These are phyloP conservation scores for Neosalanx taihuensis DNA, from an alignment of 2,797 vertebrate species.

Conservation along the genomic window DNA sequence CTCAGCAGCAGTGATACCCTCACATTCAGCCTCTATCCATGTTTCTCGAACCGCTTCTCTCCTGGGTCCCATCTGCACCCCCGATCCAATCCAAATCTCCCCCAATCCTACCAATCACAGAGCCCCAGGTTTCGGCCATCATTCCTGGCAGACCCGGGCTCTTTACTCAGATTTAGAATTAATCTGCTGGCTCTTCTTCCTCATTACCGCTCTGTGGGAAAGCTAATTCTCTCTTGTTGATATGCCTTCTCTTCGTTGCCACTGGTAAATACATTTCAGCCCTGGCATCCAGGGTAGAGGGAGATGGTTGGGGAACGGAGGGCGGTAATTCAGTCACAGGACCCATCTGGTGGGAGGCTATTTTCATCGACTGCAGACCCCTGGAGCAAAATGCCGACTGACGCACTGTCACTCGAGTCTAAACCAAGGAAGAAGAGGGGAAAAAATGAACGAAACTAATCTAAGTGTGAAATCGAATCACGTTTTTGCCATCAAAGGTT, in stretches of 20 bases:
- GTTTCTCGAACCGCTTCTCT: slow-evolving; percentile 38
- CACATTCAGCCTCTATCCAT: slow-evolving; percentile 31
- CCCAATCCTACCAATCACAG: slow-evolving; percentile 54
- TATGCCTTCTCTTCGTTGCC: slow-evolving; percentile 29
- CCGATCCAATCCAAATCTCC: slow-evolving; percentile 52
- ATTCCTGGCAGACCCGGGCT: slow-evolving; percentile 46
- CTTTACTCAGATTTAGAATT: slow-evolving; percentile 49
- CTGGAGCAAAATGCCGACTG: slow-evolving; percentile 18
- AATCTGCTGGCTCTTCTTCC: slow-evolving; percentile 30
- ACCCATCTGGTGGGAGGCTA: slow-evolving; percentile 22
- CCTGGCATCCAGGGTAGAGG: slow-evolving; percentile 3
- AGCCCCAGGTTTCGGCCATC: slow-evolving; percentile 39
- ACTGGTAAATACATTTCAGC: slow-evolving; percentile 47
- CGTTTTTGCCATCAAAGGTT: not conserved
- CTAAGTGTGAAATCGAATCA: slow-evolving; percentile 27
- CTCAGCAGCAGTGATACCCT: slow-evolving; percentile 37
- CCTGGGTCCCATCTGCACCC: slow-evolving; percentile 58
- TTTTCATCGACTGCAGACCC: slow-evolving; percentile 42
- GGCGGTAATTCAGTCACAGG: slow-evolving; percentile 44
- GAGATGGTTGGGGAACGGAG: slow-evolving; percentile 26
- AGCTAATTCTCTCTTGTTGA: slow-evolving; percentile 44
- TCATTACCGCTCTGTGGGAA: slow-evolving; percentile 46
- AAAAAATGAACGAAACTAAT: slow-evolving; percentile 22
- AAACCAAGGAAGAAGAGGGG: slow-evolving; percentile 36
- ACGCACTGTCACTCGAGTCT: slow-evolving; percentile 8